phyloP scores from a whole-genome alignment of 2,113 vertebrate species.

The Pterocles orientalis region DNA sequence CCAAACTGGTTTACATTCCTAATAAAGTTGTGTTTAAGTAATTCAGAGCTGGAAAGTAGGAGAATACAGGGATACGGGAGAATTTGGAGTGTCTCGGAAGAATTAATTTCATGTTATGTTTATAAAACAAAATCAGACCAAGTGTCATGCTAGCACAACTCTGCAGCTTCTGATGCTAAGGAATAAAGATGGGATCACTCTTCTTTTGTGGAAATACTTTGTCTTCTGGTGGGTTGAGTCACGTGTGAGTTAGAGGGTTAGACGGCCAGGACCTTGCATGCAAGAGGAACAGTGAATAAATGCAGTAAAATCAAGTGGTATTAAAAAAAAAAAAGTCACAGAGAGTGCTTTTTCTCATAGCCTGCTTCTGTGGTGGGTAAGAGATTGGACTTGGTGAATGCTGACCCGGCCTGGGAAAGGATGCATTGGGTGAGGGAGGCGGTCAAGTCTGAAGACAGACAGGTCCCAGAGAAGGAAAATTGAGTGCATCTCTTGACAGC shows the following conservation, averaged over 20 bases:
- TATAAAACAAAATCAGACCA: not conserved
- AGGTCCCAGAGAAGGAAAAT: not conserved
- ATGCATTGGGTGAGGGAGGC: not conserved
- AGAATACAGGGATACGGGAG: not conserved
- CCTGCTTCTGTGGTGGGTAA: fast-evolving
- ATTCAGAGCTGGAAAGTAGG: not conserved
- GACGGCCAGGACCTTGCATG: not conserved
- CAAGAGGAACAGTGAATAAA: not conserved
- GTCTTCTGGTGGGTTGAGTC: not conserved
- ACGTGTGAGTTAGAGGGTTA: not conserved
- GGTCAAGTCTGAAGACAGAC: not conserved
- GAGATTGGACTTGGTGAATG: not conserved
- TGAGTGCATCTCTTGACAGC: not conserved
- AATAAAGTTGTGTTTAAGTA: not conserved
- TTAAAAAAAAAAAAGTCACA: not conserved
- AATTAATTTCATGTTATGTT: not conserved
- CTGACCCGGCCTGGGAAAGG: not conserved
- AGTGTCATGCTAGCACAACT: not conserved
- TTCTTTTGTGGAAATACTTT: not conserved
- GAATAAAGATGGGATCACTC: not conserved
- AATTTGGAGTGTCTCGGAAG: not conserved
- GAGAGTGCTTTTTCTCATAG: not conserved
- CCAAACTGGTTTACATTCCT: not conserved
- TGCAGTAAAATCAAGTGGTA: not conserved
- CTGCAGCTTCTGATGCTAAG: not conserved